phyloP scores from a whole-genome alignment of 2,888 invertebrate genomes.

The Pollenia labialis region DNA sequence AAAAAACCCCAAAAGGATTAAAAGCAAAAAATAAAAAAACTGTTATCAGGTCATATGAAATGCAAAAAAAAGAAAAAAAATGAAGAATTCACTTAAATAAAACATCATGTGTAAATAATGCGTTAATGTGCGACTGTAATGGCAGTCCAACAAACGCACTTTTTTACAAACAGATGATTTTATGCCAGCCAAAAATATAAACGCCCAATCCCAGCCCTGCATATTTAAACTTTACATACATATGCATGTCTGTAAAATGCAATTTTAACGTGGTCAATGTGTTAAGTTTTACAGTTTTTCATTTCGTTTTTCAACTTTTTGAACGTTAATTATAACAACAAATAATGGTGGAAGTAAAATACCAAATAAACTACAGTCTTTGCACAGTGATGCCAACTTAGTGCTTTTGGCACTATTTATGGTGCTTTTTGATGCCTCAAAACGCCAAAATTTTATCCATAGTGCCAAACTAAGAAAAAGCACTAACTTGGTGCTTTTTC shows the following conservation, averaged over 20 bases:
- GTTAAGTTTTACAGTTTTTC: conserved; percentile 55
- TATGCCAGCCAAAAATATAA: conserved; percentile 9
- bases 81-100: conserved; percentile 49
- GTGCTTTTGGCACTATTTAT: too few species aligned
- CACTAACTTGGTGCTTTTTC: too few species aligned
- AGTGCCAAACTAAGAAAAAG: too few species aligned
- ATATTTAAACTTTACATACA: background rate
- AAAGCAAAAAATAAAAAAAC: conserved; percentile 4
- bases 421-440: too few species aligned
- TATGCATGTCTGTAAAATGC: conserved; percentile 37
- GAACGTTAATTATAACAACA: conserved; percentile 70
- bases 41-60: conserved; percentile 40
- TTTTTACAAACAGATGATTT: background rate
- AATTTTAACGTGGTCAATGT: conserved; percentile 67
- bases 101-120: conserved; percentile 71
- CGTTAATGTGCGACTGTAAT: conserved; percentile 63
- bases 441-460: too few species aligned
- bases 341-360: conserved; percentile 64
- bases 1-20: background rate
- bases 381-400: too few species aligned
- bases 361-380: conserved; percentile 41
- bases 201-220: background rate
- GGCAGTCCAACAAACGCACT: conserved; percentile 7
- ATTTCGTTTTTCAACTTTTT: conserved; percentile 30
- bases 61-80: conserved; percentile 6